phyloP scores from a whole-genome alignment of 2,113 vertebrate genomes.

The Daboia siamensis region DNA sequence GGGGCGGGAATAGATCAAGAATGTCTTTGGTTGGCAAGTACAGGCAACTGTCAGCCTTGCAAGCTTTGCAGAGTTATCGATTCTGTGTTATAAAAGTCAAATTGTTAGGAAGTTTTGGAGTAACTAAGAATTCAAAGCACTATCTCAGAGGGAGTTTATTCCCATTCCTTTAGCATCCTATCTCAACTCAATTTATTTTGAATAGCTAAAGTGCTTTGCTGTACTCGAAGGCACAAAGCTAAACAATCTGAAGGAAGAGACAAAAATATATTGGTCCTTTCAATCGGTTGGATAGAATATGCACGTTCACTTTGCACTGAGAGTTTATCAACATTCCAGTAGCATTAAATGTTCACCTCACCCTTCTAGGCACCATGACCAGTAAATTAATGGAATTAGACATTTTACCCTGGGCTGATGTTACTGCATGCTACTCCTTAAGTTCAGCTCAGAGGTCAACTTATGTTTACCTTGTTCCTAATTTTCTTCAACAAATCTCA shows the following conservation, averaged over 20 bases:
- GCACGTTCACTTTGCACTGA: background rate
- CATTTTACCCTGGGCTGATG: background rate
- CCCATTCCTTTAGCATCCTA: background rate
- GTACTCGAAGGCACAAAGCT: constrained; percentile 1
- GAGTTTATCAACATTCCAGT: constrained; percentile 32
- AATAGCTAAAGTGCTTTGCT: background rate
- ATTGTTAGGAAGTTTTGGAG: constrained; percentile 33
- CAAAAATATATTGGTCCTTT: background rate
- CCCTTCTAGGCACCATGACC: background rate
- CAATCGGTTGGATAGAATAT: background rate
- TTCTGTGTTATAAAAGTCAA: constrained; percentile 20
- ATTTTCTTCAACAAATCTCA: constrained; percentile 19
- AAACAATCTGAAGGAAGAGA: background rate
- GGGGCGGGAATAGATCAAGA: background rate
- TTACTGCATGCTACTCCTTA: background rate
- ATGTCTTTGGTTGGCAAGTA: background rate
- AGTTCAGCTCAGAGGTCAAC: background rate
- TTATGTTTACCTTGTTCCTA: background rate
- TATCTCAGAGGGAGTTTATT: background rate
- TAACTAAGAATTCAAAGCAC: constrained; percentile 10
- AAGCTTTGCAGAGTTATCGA: constrained; percentile 19
- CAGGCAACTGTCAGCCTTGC: background rate
- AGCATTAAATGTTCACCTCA: background rate
- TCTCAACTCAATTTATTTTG: background rate
- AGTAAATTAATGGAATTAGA: background rate